Evolutionary conservation across 1,140 invertebrate species (phyloP), one percentile per base, ranked within the genome.

Genomic region (Steinernema khuongi): DNA sequence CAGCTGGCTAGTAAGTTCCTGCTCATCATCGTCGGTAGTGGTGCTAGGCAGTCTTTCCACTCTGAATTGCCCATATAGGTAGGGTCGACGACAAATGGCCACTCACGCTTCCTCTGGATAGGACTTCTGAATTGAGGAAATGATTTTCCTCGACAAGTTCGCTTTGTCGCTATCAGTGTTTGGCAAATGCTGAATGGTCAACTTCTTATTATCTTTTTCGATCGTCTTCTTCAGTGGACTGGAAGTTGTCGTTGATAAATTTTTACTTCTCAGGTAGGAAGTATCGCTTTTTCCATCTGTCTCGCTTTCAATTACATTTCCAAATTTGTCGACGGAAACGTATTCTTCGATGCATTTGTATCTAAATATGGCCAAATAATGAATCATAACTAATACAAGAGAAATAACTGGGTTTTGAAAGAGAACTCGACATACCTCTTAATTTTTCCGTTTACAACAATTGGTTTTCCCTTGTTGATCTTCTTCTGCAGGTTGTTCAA

Each of bases 341-440:
- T 72, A 72, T 66, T 72, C 71, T 66, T 72, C 71, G 18, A 72
- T 30, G 31, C 71, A 72, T 72, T 43, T 33, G 28, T 72, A 72
- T 29, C 71, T 72, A 22, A 66, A 72, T 26, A 31, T 17, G 31
- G 11, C 17, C 7, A 1, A 22, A 31, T 17, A 7, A 28, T 31
- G 11, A 19, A 1, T 31, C 11, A 26, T 17, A 33, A 11, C 22
- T 31, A 18, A 2, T 17, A 26, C 18, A 22, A 29, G 19, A 7
- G 1, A 0, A 31, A 69, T 33, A 69, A n/a, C n/a, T n/a, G n/a
- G n/a, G n/a, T n/a, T n/a, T n/a, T n/a, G n/a, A n/a, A n/a, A n/a
- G n/a, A n/a, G n/a, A n/a, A n/a, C n/a, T n/a, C n/a, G n/a, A n/a
- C 71, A 7, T 26, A 72, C 71, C 41, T 67, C 66, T 72, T 72